Evolutionary conservation across 2,113 vertebrate species (phyloP).

Genomic region (Ailuropoda melanoleuca): DNA sequence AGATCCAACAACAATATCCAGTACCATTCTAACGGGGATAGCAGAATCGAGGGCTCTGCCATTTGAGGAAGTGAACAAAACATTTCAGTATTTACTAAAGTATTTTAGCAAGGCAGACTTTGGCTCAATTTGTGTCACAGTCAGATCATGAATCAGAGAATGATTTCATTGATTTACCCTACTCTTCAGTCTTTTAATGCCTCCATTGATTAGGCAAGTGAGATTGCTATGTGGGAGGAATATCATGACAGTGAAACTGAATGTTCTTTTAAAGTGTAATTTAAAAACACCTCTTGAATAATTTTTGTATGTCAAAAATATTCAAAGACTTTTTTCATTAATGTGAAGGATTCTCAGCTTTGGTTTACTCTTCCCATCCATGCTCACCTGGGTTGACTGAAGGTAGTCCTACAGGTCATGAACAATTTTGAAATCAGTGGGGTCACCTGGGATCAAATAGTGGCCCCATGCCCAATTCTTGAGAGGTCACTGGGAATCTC

Average conservation of each 20-base stretch:
- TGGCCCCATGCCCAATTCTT: not conserved
- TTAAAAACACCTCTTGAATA: slow-evolving; percentile 47
- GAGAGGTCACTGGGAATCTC: not conserved
- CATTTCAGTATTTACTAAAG: slow-evolving; percentile 7
- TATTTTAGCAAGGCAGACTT: slow-evolving; percentile 3
- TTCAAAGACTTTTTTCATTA: not conserved
- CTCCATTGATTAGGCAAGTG: slow-evolving; percentile 51
- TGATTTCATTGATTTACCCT: slow-evolving; percentile 47
- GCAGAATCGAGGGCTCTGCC: not conserved
- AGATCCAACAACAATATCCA: not conserved
- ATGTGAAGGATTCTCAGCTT: not conserved
- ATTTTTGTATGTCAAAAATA: slow-evolving; percentile 34
- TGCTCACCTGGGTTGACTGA: not conserved
- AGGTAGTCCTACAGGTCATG: not conserved
- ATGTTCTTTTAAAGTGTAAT: slow-evolving; percentile 55
- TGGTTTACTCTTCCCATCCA: not conserved
- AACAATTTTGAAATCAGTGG: not conserved
- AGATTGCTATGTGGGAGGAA: slow-evolving; percentile 54
- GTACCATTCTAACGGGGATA: not conserved
- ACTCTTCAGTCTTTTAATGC: slow-evolving; percentile 18
- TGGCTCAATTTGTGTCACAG: slow-evolving; percentile 36
- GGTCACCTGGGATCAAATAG: not conserved
- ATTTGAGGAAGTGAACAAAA: not conserved
- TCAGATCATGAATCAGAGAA: slow-evolving; percentile 38
- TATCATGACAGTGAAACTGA: slow-evolving; percentile 55